Evolutionary conservation across 2,797 vertebrate genomes (phyloP).

Genomic region (Epinephelus awoara): DNA sequence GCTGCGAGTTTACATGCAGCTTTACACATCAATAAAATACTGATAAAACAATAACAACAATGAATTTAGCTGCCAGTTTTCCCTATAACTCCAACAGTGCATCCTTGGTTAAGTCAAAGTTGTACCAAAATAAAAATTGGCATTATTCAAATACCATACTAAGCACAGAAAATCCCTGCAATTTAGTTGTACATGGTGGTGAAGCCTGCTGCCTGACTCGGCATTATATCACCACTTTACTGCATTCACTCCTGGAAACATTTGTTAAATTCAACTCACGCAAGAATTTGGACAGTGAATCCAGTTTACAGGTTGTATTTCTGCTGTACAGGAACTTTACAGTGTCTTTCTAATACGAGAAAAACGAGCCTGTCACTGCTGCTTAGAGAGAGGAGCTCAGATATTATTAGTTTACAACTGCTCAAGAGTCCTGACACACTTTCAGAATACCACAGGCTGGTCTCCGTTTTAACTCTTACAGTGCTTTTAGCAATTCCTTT

Average conservation of each 20-base stretch:
- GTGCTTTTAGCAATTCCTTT: not conserved
- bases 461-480: not conserved
- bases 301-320: not conserved
- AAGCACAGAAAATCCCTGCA: not conserved
- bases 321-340: not conserved
- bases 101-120: not conserved
- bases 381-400: conserved; percentile 12
- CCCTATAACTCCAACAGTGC: no score
- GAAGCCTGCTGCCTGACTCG: not conserved
- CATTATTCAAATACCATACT: not conserved
- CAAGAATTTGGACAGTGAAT: not conserved
- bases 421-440: conserved; percentile 33
- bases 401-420: conserved; percentile 64
- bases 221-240: not conserved
- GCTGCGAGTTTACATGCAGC: not conserved
- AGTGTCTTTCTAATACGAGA: conserved; percentile 18
- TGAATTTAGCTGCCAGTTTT: no score
- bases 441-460: conserved; percentile 5
- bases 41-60: not conserved
- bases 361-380: not conserved
- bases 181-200: not conserved
- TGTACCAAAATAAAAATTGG: not conserved
- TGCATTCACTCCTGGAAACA: not conserved
- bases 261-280: not conserved
- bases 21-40: not conserved